Evolutionary conservation across 2,888 invertebrate genomes (phyloP), one percentile per base, ranked within the genome.

Genomic region (Nysson spinosus): DNA sequence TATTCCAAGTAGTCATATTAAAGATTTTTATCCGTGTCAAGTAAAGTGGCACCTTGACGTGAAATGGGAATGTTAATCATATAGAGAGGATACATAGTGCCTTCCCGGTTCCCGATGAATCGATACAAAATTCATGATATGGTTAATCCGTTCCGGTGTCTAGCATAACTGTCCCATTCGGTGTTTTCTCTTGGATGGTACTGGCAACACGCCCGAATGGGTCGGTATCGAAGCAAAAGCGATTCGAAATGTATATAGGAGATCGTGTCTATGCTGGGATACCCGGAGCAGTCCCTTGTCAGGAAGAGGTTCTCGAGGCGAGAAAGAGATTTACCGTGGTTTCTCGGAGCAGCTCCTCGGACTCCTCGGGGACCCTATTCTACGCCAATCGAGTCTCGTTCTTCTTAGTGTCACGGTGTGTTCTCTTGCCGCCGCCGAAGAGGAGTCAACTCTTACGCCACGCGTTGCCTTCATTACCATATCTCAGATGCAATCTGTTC

Each of bases 381-480:
- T 77, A 75, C 79, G 81, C 79, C 82, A 81, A 83, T 83, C 82
- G 80, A 75, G 73, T 77, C 80, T 79, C 83, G 81, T 82, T 79
- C 79, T 78, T 84, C 84, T 83, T 82, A 75, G 83, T 85, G 85
- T 85, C 85, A 84, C 83, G 81, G 67, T 77, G 80, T 68, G 65
- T 68, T 71, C 67, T 56, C 60, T n/a, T n/a, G n/a, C n/a, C n/a
- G 57, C 55, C 64, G 64, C 67, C 72, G 69, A 60, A 67, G 73
- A 78, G 73, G 74, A 79, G 74, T 74, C 76, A 76, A 80, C 79
- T 81, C 79, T 83, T 81, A 77, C 78, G 82, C 82, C 83, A 82
- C 82, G 81, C 83, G 83, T 83, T 84, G 78, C 83, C 83, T 85
- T 85, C 84, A 85, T 85, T 85, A 85, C 83, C 85, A 85, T 85